These are phyloP conservation scores for Ictalurus furcatus DNA, from an alignment of 2,113 vertebrate genomes.

Conservation along the genomic window DNA sequence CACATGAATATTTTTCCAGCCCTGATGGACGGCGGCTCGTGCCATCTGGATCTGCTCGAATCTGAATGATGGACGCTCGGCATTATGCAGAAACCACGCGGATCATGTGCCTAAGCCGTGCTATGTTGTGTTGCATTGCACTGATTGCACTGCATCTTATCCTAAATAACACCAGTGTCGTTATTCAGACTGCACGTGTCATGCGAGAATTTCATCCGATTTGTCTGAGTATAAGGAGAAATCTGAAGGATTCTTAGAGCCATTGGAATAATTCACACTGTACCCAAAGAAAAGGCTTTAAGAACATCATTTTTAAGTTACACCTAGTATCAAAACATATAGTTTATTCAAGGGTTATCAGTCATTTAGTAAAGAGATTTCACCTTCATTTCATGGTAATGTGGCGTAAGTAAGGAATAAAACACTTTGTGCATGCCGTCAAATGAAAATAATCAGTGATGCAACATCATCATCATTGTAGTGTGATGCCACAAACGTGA, in stretches of 20 bases:
- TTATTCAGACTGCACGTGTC: not conserved
- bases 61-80: not conserved
- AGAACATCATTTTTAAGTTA: not conserved
- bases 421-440: not conserved
- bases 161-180: not conserved
- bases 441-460: not conserved
- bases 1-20: slow-evolving; percentile 36
- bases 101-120: not conserved
- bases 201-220: not conserved
- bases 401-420: not conserved
- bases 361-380: not conserved
- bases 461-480: not conserved
- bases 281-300: not conserved
- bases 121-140: not conserved
- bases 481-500: not conserved
- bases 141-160: not conserved
- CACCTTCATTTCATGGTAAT: not conserved
- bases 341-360: not conserved
- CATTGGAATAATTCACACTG: not conserved
- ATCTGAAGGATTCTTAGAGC: not conserved
- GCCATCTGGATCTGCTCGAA: slow-evolving; percentile 62
- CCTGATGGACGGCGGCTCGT: slow-evolving; percentile 56
- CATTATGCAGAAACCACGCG: slow-evolving; percentile 10
- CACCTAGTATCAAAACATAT: not conserved
- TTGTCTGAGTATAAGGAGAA: not conserved